Percentiles rank a stretch among this genome's conserved stretches.
Evolutionary conservation across 2,888 invertebrate genomes (phyloP).

Genomic region (Agrochola macilenta): DNA sequence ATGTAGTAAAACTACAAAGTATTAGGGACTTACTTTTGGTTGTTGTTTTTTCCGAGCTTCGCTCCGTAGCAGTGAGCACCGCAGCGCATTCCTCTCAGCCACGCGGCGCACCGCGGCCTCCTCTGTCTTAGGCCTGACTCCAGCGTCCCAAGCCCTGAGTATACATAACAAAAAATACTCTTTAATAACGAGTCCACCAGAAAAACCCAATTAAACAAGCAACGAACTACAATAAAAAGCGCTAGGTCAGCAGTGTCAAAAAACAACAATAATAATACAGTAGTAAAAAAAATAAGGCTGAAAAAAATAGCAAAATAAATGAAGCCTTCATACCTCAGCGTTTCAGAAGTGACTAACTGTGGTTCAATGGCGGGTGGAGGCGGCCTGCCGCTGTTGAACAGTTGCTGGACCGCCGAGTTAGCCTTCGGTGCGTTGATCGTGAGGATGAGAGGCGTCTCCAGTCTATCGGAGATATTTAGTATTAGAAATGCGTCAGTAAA

Average conservation of each 20-base stretch:
- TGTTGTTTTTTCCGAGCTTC: conserved; percentile 90
- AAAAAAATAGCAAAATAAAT: conserved; percentile 42
- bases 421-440: conserved; percentile 87
- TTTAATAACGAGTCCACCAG: not conserved
- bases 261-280: conserved; percentile 22
- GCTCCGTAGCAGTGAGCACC: conserved; percentile 94
- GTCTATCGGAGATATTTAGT: conserved; percentile 67
- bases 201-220: conserved; percentile 25
- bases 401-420: conserved; percentile 95
- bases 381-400: conserved; percentile 94
- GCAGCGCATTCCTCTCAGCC: conserved; percentile 95
- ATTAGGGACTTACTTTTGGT: conserved; percentile 78
- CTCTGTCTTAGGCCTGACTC: conserved; percentile 89
- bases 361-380: conserved; percentile 90
- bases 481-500: conserved; percentile 6
- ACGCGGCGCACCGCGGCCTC: conserved; percentile 93
- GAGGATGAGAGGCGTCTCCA: conserved; percentile 83
- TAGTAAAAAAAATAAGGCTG: conserved; percentile 14
- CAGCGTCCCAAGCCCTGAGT: conserved; percentile 88
- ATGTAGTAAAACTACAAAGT: not conserved
- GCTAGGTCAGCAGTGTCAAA: conserved; percentile 36
- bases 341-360: conserved; percentile 93
- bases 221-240: conserved; percentile 51
- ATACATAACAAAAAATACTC: conserved; percentile 10
- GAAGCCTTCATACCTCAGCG: conserved; percentile 88